Base-by-base conservation (phyloP, 2,888 invertebrate species). In the Sesamia inferens region DNA sequence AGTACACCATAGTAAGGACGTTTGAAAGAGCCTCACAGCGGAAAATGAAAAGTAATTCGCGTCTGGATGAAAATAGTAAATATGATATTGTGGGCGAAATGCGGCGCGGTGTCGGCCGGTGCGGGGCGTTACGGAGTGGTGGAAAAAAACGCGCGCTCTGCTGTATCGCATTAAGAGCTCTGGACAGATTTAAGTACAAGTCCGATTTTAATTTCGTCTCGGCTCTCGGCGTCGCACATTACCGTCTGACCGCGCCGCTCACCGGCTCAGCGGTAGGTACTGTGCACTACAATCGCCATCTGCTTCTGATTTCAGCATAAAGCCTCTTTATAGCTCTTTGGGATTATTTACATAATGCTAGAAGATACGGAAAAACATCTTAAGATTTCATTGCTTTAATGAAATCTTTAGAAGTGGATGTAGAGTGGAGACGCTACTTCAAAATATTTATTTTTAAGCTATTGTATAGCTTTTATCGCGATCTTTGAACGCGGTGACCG, bases 21-120 rank as follows among this genome's bases (percentile, higher is more conserved):
- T 71, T 76, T 81, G 74, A 82, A 81, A 81, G 83, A 81, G 76
- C 82, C 72, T 81, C 74, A 82, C 74, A 68, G 76, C 72, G 82
- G 80, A 86, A 88, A 87, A 90, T 87, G 81, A 87, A 88, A 90
- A 89, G 86, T 88, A 88, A 90, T 89, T 86, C 83, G 79, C 68
- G 71, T 74, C 79, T 71, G 72, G 86, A 88, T 86, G 87, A 88
- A 88, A 89, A 87, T 89, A 87, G 85, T 89, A 89, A 90, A 88
- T 88, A 88, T 87, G 63, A 88, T 84, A 87, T 85, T 81, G 82
- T 78, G 78, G 71, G 54, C 68, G 74, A 81, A 58, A 68, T 44
- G 42, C 67, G 71, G 44, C 11, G 39, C 22, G 13, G 55, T 13
- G 57, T 19, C 19, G 51, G 51, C 5, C 42, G 68, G 62, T 42